Percentiles rank a stretch among this genome's conserved stretches.
These are phyloP conservation scores for Lordiphosa clarofinis DNA, from an alignment of 1,140 invertebrate species.

Conservation along the genomic window DNA sequence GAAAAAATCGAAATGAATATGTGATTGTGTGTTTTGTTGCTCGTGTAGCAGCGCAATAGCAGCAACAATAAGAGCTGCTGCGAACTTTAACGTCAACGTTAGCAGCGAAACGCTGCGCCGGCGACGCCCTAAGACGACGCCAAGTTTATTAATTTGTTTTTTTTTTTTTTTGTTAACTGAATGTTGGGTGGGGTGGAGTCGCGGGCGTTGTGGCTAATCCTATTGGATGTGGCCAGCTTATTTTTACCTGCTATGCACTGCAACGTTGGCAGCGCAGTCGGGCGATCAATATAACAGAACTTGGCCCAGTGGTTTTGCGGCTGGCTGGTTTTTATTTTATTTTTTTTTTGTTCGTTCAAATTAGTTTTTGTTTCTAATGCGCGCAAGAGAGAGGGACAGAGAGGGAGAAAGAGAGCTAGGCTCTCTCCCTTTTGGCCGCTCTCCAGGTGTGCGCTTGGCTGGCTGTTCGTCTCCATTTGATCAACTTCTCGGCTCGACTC, in stretches of 20 bases:
- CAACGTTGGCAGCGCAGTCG: conserved; percentile 5
- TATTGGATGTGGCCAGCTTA: conserved; percentile 36
- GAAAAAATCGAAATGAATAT: conserved; percentile 63
- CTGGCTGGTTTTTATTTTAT: conserved; percentile 26
- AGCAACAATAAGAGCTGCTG: conserved; percentile 23
- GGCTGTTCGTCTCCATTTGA: conserved; percentile 8
- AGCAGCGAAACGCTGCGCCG: conserved; percentile 27
- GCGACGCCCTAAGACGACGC: conserved; percentile 66
- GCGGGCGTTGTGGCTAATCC: conserved; percentile 24
- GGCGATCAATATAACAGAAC: conserved; percentile 34
- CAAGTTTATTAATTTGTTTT: conserved; percentile 61
- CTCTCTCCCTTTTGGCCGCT: conserved; percentile 3
- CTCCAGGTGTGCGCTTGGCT: conserved; percentile 28
- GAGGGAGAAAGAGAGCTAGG: not conserved
- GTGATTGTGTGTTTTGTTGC: conserved; percentile 50
- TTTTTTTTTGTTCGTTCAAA: conserved; percentile 8
- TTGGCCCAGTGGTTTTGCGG: conserved; percentile 26
- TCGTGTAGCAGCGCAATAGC: conserved; percentile 14
- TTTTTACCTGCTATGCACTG: conserved; percentile 15
- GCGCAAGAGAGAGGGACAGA: conserved; percentile 8
- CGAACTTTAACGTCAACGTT: conserved; percentile 5
- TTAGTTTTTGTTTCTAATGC: conserved; percentile 15
- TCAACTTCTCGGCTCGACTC: not conserved
- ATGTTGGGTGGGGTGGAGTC: conserved; percentile 13
- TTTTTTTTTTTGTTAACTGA: conserved; percentile 28